Conservation (phyloP, 2,797 vertebrate species). For the Yasuhikotakia modesta region DNA sequence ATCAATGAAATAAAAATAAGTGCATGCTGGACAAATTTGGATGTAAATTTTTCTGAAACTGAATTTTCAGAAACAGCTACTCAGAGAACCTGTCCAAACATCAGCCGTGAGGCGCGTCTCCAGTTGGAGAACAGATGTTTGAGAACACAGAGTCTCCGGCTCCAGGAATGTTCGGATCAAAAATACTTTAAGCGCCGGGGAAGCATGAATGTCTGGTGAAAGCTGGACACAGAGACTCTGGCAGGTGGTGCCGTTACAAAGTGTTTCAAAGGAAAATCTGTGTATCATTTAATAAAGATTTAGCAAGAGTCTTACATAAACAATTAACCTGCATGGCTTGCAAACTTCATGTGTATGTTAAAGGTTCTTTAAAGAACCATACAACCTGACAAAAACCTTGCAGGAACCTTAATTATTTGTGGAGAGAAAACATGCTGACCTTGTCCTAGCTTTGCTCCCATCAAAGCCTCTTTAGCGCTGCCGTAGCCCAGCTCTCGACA, state of each 20-base stretch:
- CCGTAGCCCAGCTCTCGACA: conserved; percentile 95
- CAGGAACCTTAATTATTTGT: no score
- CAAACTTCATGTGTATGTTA: no score
- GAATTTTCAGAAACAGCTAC: not conserved
- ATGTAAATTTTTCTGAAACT: not conserved
- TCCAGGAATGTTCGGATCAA: conserved; percentile 2
- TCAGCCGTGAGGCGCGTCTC: conserved; percentile 1
- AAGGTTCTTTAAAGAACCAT: no score
- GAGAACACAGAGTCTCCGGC: not conserved
- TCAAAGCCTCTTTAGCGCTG: conserved; percentile 88
- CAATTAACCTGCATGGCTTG: no score
- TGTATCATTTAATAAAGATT: not conserved
- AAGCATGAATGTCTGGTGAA: not conserved
- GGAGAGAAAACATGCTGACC: conserved; percentile 72
- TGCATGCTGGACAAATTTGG: not conserved
- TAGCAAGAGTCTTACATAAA: not conserved
- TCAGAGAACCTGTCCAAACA: not conserved
- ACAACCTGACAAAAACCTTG: no score
- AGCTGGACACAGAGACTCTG: not conserved
- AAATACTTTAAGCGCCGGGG: not conserved
- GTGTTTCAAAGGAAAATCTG: not conserved
- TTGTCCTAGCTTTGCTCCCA: conserved; percentile 84
- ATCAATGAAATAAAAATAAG: no score
- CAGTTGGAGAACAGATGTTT: conserved; percentile 31
- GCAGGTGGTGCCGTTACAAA: not conserved